A percentile compares a stretch with the other conserved stretches of the same genome.
Evolutionary conservation across 2,797 vertebrate species (phyloP).

Genomic region (Onychomys leucogaster): DNA sequence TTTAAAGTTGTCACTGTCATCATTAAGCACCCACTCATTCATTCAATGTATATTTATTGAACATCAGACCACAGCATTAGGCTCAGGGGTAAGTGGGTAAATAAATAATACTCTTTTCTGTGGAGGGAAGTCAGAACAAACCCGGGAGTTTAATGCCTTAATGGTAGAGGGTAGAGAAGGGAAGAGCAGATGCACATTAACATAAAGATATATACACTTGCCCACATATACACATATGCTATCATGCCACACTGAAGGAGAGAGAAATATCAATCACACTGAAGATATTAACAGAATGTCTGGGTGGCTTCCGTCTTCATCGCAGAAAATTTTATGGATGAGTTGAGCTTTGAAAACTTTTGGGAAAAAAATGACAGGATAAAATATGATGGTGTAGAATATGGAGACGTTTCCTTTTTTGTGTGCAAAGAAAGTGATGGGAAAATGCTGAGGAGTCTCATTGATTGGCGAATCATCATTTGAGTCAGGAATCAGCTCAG

Average conservation of each 20-base stretch:
- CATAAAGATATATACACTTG: constrained; percentile 80
- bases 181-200: constrained; percentile 80
- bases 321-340: constrained; percentile 64
- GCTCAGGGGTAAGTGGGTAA: not conserved
- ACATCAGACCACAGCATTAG: not conserved
- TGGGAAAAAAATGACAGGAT: constrained; percentile 43
- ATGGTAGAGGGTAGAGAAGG: constrained; percentile 36
- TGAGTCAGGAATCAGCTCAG: not conserved
- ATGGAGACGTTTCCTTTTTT: not conserved
- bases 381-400: constrained; percentile 47
- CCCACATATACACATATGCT: constrained; percentile 78
- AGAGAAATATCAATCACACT: constrained; percentile 81
- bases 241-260: constrained; percentile 62
- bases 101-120: not conserved
- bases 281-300: constrained; percentile 79
- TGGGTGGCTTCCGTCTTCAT: constrained; percentile 71
- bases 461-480: not conserved
- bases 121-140: not conserved
- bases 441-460: not conserved
- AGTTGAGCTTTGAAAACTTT: constrained; percentile 75
- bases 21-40: not conserved
- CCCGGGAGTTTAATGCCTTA: constrained; percentile 60
- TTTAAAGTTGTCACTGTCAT: not conserved
- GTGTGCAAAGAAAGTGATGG: not conserved
- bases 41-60: constrained; percentile 46